Percentiles rank a stretch among this genome's conserved stretches.
Conservation (phyloP, 1,140 invertebrate species). For the Drosophila tsacasi region DNA sequence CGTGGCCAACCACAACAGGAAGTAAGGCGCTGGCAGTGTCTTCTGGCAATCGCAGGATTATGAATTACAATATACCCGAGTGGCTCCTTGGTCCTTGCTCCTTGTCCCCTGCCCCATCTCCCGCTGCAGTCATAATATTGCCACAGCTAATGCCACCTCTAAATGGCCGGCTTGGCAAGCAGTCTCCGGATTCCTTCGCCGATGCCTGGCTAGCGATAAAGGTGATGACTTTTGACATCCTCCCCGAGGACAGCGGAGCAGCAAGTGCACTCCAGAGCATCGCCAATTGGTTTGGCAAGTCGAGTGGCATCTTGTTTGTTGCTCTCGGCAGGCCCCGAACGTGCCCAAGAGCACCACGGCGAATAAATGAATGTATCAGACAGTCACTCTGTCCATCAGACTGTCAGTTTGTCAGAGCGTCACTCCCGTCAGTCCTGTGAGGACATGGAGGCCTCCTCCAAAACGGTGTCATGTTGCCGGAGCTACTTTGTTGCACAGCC, state of each 20-base stretch:
- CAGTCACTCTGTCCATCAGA: constrained; percentile 41
- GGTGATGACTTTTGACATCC: constrained; percentile 81
- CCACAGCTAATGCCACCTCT: constrained; percentile 71
- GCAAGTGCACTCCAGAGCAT: constrained; percentile 46
- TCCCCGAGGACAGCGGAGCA: constrained; percentile 16
- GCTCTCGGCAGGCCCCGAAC: constrained; percentile 39
- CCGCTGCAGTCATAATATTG: constrained; percentile 76
- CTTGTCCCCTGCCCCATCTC: neutral
- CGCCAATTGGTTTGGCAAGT: constrained; percentile 69
- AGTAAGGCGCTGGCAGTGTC: constrained; percentile 72
- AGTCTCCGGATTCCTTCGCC: constrained; percentile 11
- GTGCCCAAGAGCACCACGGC: constrained; percentile 65
- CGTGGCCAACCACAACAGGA: constrained; percentile 65
- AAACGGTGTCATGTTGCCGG: constrained; percentile 69
- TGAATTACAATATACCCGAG: constrained; percentile 80
- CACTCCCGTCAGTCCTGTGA: constrained; percentile 28
- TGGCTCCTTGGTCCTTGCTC: constrained; percentile 17
- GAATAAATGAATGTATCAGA: constrained; percentile 66
- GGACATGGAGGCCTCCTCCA: constrained; percentile 34
- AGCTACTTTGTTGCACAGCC: constrained; percentile 64
- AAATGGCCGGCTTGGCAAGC: constrained; percentile 55
- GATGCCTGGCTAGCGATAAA: constrained; percentile 55
- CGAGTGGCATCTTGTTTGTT: constrained; percentile 64
- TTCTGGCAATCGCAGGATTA: constrained; percentile 79
- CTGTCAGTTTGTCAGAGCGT: constrained; percentile 35